Evolutionary conservation across 2,797 vertebrate species (phyloP), one percentile per base, ranked within the genome.

Genomic region (Melanotaenia pygmaea): DNA sequence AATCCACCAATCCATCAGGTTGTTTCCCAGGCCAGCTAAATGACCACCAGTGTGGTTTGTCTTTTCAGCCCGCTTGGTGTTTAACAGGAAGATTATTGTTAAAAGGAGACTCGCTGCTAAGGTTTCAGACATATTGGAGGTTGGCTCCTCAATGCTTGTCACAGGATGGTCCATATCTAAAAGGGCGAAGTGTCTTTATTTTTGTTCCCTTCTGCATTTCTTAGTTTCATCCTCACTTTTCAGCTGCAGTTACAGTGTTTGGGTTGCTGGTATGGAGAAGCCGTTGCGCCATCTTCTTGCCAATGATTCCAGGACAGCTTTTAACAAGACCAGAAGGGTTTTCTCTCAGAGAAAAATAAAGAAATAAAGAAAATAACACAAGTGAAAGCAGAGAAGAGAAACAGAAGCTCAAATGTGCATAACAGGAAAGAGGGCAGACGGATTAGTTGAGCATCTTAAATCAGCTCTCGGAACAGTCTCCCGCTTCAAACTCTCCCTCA

Each of bases 391-490:
- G 11, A 58, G 64, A 83, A 60, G 26, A 75, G 57, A 76, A 75
- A 72, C 63, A 65, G 32, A 85, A 69, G 61, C 51, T 65, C 43
- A 69, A 85, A 64, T 26, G 12, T 43, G 1, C 78, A 74, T 57
- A 78, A 85, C 85, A 84, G 86, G 80, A 86, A 84, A 78, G 65
- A 71, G 66, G 35, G 34, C 78, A 88, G 81, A 84, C 71, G n/a
- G 74, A 64, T 68, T 38, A 59, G 57, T 72, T 66, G 62, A 70
- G 72, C 58, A 50, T 79, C 66, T 72, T 57, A 59, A 74, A 68
- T 70, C 72, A 38, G 59, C 45, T 45, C 70, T 70, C 7, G 5
- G 28, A 24, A 62, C 63, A 24, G 20, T 72, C 50, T 83, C 59
- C 28, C 28, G 28, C 50, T 4, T 59, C 53, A 3, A 47, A 35